A percentile compares a stretch with the other conserved stretches of the same genome.
Conservation (phyloP, 2,797 vertebrate species). For the Lophotriccus pileatus region DNA sequence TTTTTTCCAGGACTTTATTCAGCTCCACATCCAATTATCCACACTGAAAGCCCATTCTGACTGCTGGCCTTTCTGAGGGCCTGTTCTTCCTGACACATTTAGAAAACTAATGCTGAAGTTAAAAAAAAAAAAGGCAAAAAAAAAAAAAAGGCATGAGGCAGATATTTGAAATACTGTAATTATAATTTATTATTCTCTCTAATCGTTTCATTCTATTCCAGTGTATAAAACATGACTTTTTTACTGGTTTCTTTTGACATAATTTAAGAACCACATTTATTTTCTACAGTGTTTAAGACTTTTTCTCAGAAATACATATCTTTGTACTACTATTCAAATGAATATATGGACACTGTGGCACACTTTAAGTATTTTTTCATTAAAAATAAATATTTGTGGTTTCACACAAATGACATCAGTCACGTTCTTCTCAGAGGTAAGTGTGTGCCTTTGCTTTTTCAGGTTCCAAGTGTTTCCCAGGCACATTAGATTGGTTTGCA, state of each 20-base stretch:
- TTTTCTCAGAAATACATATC: conserved; percentile 74
- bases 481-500: not conserved
- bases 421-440: conserved; percentile 42
- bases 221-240: conserved; percentile 70
- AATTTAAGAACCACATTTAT: conserved; percentile 75
- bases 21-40: conserved; percentile 9
- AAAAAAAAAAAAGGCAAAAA: not conserved
- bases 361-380: conserved; percentile 79
- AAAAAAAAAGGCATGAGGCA: conserved; percentile 46
- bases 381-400: conserved; percentile 76
- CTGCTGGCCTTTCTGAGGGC: conserved; percentile 22
- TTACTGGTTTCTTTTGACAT: conserved; percentile 71
- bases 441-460: not conserved
- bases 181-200: conserved; percentile 76
- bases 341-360: conserved; percentile 76
- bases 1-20: conserved; percentile 36
- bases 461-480: not conserved
- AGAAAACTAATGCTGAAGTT: conserved; percentile 62
- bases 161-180: conserved; percentile 72
- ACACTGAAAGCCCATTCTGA: conserved; percentile 13
- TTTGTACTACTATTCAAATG: conserved; percentile 79
- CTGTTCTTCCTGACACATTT: conserved; percentile 11
- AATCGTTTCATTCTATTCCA: conserved; percentile 67
- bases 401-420: conserved; percentile 65
- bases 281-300: conserved; percentile 74